Percentiles rank a stretch among this genome's conserved stretches.
Evolutionary conservation across 64 coral and sea anemone species (phyloP).

Genomic region (Stylophora pistillata): DNA sequence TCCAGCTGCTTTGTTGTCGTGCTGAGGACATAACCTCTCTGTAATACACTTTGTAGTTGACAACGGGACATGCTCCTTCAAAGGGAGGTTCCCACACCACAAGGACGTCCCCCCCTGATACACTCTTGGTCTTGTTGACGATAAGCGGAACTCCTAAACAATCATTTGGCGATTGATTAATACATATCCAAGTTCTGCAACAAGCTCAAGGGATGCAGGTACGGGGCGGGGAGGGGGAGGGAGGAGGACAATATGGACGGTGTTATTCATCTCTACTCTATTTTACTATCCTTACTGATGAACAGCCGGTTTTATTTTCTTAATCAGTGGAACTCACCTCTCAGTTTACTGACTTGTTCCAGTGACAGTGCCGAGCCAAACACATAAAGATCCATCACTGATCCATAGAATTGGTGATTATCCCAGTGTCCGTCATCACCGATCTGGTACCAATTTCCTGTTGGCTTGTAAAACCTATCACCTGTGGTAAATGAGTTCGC

Average conservation of each 20-base stretch:
- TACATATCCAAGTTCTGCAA: background rate
- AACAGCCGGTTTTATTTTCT: too few species aligned
- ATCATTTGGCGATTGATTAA: background rate
- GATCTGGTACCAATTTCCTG: background rate
- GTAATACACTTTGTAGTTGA: background rate
- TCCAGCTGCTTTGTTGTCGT: background rate
- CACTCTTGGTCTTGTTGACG: background rate
- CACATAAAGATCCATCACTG: conserved; percentile 31
- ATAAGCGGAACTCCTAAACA: background rate
- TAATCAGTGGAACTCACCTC: background rate
- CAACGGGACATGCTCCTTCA: background rate
- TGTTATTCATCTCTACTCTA: too few species aligned
- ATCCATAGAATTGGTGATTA: conserved; percentile 2
- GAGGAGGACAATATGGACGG: too few species aligned
- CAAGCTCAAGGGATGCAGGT: background rate
- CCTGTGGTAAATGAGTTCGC: too few species aligned
- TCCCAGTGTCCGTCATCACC: background rate
- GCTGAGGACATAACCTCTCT: background rate
- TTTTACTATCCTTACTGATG: too few species aligned
- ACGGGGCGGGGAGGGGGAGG: too few species aligned
- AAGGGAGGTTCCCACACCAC: background rate
- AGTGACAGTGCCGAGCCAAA: conserved; percentile 15
- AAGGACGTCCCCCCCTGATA: background rate
- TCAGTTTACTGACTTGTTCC: conserved; percentile 12
- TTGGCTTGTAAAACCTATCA: background rate